These are phyloP conservation scores for Thaumatotibia leucotreta DNA, from an alignment of 1,140 invertebrate genomes.

Conservation along the genomic window DNA sequence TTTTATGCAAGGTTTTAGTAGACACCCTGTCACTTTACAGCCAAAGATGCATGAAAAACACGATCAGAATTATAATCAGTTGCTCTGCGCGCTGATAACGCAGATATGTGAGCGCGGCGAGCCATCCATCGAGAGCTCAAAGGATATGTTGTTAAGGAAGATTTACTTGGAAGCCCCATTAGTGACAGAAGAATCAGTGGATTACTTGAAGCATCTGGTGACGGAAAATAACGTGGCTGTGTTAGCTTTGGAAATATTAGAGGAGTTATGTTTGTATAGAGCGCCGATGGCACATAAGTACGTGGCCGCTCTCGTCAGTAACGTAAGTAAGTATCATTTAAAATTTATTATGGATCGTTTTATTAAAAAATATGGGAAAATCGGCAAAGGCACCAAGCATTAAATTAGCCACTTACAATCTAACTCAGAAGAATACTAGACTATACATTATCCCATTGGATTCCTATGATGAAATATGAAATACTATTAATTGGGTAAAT, in stretches of 20 bases:
- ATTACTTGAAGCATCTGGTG: slow-evolving; percentile 88
- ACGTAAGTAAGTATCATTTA: slow-evolving; percentile 65
- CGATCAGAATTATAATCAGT: slow-evolving; percentile 88
- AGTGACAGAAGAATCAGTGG: slow-evolving; percentile 93
- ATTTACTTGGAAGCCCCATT: slow-evolving; percentile 95
- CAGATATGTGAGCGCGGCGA: slow-evolving; percentile 80
- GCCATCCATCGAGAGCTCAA: slow-evolving; percentile 74
- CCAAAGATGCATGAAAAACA: slow-evolving; percentile 80
- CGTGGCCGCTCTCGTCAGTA: slow-evolving; percentile 51
- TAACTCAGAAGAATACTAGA: no score
- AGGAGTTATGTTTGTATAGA: slow-evolving; percentile 87
- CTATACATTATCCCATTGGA: no score
- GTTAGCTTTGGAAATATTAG: slow-evolving; percentile 85
- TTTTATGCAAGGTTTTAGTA: slow-evolving; percentile 90
- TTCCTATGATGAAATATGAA: no score
- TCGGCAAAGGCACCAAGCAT: no score
- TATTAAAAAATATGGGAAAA: no score
- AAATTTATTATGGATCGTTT: no score
- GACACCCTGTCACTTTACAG: slow-evolving; percentile 80
- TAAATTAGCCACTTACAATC: no score
- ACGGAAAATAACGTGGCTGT: slow-evolving; percentile 81
- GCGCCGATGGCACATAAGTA: slow-evolving; percentile 82
- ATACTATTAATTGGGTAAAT: no score
- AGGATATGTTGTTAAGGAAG: slow-evolving; percentile 81
- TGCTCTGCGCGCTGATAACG: slow-evolving; percentile 87